Percentiles rank a stretch among this genome's conserved stretches.
phyloP scores from a whole-genome alignment of 1,140 invertebrate species.

The Coenobita brevimanus region DNA sequence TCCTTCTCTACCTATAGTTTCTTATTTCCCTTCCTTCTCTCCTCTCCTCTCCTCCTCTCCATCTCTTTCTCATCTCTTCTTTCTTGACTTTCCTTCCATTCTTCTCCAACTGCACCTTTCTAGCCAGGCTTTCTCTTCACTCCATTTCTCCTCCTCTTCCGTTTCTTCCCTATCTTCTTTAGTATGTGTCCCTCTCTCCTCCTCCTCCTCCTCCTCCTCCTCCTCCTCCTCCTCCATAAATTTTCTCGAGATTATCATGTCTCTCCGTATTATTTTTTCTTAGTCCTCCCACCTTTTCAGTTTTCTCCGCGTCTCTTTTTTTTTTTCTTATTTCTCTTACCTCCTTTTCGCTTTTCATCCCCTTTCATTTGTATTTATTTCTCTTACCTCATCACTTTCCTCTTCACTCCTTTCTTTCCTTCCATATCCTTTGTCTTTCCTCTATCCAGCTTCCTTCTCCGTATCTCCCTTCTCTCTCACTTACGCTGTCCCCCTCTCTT shows the following conservation, averaged over 20 bases:
- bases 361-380: neutral
- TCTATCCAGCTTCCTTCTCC: neutral
- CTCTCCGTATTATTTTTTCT: neutral
- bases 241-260: too few relatives aligned
- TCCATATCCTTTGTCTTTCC: neutral
- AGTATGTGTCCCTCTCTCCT: neutral
- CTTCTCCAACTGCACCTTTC: neutral
- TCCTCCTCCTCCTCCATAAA: neutral
- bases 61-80: neutral
- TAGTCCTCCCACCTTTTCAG: neutral
- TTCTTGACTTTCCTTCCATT: neutral
- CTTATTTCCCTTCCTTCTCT: slow-evolving; percentile 27
- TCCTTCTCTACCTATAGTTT: neutral
- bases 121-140: neutral
- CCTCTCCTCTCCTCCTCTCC: slow-evolving; percentile 32
- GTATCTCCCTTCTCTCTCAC: neutral
- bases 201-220: neutral
- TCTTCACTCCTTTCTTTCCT: neutral
- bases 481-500: neutral
- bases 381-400: neutral
- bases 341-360: neutral
- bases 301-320: neutral
- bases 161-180: neutral
- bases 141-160: neutral
- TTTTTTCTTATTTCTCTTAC: neutral